Evolutionary conservation across 2,797 vertebrate species (phyloP).

Genomic region (Lutjanus argentimaculatus): DNA sequence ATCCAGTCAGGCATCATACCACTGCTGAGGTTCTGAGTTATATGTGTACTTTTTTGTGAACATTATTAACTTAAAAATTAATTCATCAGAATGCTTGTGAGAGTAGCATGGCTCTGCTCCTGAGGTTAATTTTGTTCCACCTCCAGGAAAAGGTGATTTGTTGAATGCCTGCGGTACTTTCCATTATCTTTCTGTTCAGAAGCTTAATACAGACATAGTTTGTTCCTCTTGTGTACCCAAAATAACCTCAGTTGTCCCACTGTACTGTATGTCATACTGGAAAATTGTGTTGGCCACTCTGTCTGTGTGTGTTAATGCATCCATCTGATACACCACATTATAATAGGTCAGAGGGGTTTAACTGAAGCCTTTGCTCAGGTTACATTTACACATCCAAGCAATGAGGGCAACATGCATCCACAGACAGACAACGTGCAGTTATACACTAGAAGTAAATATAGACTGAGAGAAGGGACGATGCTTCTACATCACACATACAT

Average conservation of each 20-base stretch:
- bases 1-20: background rate
- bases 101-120: background rate
- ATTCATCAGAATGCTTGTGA: background rate
- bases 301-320: background rate
- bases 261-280: constrained; percentile 41
- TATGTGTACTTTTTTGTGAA: background rate
- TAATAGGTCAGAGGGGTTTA: constrained; percentile 12
- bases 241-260: constrained; percentile 55
- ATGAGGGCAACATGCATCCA: background rate
- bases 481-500: background rate
- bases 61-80: background rate
- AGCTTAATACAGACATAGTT: constrained; percentile 38
- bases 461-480: background rate
- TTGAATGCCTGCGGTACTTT: constrained; percentile 26
- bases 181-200: constrained; percentile 38
- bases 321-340: background rate
- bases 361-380: constrained; percentile 35
- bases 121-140: background rate
- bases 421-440: background rate
- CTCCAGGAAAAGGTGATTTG: constrained; percentile 13
- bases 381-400: constrained; percentile 27
- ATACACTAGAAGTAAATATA: background rate
- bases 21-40: background rate
- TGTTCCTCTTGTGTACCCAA: constrained; percentile 38
- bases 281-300: constrained; percentile 19